A percentile compares a stretch with the other conserved stretches of the same genome.
These are phyloP conservation scores for Microtus richardsoni DNA, from an alignment of 2,113 vertebrate species.

Conservation along the genomic window DNA sequence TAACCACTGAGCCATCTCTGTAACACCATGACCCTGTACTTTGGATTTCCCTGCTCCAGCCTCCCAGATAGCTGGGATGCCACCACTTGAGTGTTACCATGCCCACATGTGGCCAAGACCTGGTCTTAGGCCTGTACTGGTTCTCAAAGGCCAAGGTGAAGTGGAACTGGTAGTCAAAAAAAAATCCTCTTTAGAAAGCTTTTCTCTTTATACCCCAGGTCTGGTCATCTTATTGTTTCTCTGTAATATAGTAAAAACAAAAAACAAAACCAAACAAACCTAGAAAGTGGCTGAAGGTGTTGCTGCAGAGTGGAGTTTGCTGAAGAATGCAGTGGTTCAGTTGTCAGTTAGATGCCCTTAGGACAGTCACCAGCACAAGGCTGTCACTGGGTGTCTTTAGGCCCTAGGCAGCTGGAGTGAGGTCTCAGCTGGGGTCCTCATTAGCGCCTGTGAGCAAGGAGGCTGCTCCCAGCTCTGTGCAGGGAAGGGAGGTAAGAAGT, in stretches of 20 bases:
- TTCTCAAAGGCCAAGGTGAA: not conserved
- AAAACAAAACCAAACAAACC: not conserved
- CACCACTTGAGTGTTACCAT: not conserved
- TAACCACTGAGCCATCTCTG: not conserved
- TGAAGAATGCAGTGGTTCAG: not conserved
- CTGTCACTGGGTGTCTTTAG: not conserved
- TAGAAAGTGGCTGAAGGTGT: constrained; percentile 36
- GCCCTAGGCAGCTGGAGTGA: constrained; percentile 13
- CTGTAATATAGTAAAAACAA: not conserved
- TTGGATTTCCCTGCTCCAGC: not conserved
- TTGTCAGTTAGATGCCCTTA: not conserved
- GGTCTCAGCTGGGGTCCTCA: constrained; percentile 59
- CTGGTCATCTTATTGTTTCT: not conserved
- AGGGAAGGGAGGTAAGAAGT: not conserved
- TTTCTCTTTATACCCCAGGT: not conserved
- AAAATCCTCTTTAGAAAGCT: not conserved
- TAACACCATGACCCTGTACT: not conserved
- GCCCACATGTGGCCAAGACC: not conserved
- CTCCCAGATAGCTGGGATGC: not conserved
- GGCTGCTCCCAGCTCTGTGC: not conserved
- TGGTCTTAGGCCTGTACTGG: not conserved
- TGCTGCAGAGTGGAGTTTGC: constrained; percentile 5
- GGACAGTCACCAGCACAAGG: not conserved
- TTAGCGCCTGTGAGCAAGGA: constrained; percentile 36
- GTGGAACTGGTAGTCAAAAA: not conserved